Conservation (phyloP, 2,797 vertebrate species). For the Urosaurus nigricauda region DNA sequence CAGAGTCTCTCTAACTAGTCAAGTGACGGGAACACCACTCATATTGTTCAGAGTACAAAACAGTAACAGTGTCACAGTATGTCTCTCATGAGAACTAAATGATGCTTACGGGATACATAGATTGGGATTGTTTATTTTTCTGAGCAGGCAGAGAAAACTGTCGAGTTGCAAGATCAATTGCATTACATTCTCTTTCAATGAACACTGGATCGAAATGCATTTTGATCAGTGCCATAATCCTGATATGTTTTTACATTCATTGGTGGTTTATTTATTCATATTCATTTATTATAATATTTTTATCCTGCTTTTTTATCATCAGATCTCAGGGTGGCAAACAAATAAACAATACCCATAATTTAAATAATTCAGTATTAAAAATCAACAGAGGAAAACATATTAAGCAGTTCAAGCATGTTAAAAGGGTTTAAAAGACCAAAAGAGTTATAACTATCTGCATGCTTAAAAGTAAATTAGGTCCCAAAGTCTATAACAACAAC, state of each 20-base stretch:
- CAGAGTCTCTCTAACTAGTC: constrained; percentile 40
- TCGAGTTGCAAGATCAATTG: not conserved
- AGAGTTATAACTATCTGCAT: too few species aligned
- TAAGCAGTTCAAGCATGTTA: too few species aligned
- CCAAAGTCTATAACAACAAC: too few species aligned
- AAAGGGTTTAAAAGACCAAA: too few species aligned
- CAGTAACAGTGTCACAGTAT: not conserved
- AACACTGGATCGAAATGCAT: not conserved
- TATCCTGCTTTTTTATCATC: too few species aligned
- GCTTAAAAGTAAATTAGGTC: too few species aligned
- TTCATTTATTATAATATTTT: too few species aligned
- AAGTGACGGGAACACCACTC: constrained; percentile 6
- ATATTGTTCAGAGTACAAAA: constrained; percentile 2
- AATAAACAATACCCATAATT: too few species aligned
- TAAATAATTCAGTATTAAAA: too few species aligned
- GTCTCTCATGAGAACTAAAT: not conserved
- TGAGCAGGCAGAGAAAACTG: constrained; percentile 9
- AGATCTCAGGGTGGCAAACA: too few species aligned
- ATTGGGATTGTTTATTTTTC: constrained; percentile 22
- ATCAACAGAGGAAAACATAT: too few species aligned
- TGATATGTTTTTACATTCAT: not conserved
- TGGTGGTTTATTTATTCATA: not conserved
- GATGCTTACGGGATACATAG: not conserved
- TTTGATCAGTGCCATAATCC: constrained; percentile 11
- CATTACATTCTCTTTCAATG: not conserved